Percentiles rank a stretch among this genome's conserved stretches.
Conservation (phyloP, 2,888 invertebrate species). For the Tenthredo notha region DNA sequence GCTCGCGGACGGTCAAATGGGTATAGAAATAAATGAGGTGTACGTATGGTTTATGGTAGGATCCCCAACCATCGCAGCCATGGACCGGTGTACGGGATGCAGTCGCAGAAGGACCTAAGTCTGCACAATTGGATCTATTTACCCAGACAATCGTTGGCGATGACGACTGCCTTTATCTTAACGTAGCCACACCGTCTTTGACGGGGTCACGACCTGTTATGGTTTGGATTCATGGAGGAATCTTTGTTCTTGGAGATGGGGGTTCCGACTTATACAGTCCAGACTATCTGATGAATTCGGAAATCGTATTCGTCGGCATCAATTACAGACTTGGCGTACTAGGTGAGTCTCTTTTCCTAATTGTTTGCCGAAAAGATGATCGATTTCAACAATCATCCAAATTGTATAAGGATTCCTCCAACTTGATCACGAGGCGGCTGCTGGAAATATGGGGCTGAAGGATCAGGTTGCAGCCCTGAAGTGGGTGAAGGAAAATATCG, state of each 20-base stretch:
- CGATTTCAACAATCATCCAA: slow-evolving; percentile 24
- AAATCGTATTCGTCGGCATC: slow-evolving; percentile 62
- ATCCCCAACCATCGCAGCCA: slow-evolving; percentile 76
- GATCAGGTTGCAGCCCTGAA: slow-evolving; percentile 68
- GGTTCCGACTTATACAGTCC: slow-evolving; percentile 56
- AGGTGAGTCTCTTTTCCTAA: slow-evolving; percentile 58
- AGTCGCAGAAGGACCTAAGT: slow-evolving; percentile 72
- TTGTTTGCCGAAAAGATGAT: neutral
- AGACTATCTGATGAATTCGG: slow-evolving; percentile 64
- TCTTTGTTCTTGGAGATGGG: slow-evolving; percentile 63
- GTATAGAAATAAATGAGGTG: neutral
- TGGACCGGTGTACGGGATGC: slow-evolving; percentile 78
- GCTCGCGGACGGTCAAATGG: no score
- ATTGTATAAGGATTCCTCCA: slow-evolving; percentile 68
- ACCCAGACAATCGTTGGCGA: slow-evolving; percentile 56
- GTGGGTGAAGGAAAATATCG: slow-evolving; percentile 70
- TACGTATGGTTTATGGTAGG: slow-evolving; percentile 64
- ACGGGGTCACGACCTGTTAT: slow-evolving; percentile 66
- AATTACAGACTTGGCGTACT: slow-evolving; percentile 67
- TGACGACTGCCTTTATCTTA: slow-evolving; percentile 70
- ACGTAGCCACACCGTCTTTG: slow-evolving; percentile 63
- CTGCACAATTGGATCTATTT: slow-evolving; percentile 60
- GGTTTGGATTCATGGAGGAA: slow-evolving; percentile 75
- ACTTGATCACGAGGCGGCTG: slow-evolving; percentile 65
- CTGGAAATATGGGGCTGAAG: slow-evolving; percentile 71